phyloP scores from a whole-genome alignment of 2,888 invertebrate species.

The Ferdinandea cuprea region DNA sequence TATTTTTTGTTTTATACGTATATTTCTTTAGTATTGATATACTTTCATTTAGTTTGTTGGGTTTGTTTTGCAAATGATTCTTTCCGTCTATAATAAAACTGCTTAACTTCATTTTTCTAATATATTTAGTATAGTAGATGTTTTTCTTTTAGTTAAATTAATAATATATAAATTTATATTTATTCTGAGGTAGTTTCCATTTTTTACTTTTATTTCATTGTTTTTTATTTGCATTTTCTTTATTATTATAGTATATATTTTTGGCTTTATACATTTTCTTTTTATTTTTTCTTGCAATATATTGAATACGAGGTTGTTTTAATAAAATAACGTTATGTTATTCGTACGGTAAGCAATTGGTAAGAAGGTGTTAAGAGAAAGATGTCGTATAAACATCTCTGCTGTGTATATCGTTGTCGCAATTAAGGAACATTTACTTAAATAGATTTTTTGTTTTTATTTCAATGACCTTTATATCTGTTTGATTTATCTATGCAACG shows the following conservation, averaged over 20 bases:
- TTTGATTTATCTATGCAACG: slow-evolving; percentile 24
- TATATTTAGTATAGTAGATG: slow-evolving; percentile 73
- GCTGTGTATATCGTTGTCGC: slow-evolving; percentile 73
- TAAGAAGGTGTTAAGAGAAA: slow-evolving; percentile 59
- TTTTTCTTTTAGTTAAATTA: slow-evolving; percentile 56
- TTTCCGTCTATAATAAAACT: slow-evolving; percentile 52
- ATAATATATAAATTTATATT: slow-evolving; percentile 69
- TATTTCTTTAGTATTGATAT: slow-evolving; percentile 18
- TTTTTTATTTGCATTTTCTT: slow-evolving; percentile 58
- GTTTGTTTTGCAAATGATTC: slow-evolving; percentile 60
- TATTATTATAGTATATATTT: slow-evolving; percentile 71
- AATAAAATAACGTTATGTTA: slow-evolving; percentile 54
- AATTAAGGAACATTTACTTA: slow-evolving; percentile 73
- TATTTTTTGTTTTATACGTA: slow-evolving; percentile 18
- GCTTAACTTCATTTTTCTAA: slow-evolving; percentile 64
- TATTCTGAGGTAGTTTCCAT: slow-evolving; percentile 74
- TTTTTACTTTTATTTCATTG: slow-evolving; percentile 73
- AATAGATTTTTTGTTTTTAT: slow-evolving; percentile 46
- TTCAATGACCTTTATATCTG: slow-evolving; percentile 32
- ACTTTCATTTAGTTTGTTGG: slow-evolving; percentile 59
- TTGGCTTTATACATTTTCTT: slow-evolving; percentile 72
- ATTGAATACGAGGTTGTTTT: slow-evolving; percentile 40
- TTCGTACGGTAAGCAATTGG: slow-evolving; percentile 69
- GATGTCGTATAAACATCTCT: slow-evolving; percentile 74
- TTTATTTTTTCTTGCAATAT: slow-evolving; percentile 55